These are phyloP conservation scores for Lasiurus borealis DNA, from an alignment of 2,113 vertebrate genomes.

Conservation along the genomic window DNA sequence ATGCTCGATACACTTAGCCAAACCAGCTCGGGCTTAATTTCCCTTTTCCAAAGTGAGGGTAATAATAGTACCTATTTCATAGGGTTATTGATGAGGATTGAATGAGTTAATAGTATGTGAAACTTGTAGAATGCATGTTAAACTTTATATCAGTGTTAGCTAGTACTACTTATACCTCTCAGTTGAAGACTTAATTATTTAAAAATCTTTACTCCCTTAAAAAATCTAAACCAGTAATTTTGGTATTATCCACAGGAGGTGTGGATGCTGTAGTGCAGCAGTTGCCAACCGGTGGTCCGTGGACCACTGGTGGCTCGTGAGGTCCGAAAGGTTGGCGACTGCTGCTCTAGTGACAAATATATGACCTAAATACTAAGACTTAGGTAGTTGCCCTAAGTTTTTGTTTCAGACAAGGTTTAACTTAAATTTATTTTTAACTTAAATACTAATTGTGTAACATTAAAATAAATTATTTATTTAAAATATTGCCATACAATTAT, in stretches of 20 bases:
- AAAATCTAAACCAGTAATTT: neutral
- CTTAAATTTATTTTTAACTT: conserved; percentile 49
- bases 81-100: conserved; percentile 11
- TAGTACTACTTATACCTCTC: conserved; percentile 45
- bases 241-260: neutral
- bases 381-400: neutral
- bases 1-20: no score
- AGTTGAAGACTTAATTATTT: conserved; percentile 52
- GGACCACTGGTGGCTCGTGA: no score
- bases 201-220: neutral
- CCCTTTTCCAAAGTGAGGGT: neutral
- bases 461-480: conserved; percentile 26
- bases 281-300: no score
- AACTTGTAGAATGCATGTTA: neutral
- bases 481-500: conserved; percentile 1
- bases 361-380: neutral
- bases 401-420: conserved; percentile 28
- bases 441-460: conserved; percentile 48
- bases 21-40: neutral
- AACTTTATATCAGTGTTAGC: conserved; percentile 8
- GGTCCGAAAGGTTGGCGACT: no score
- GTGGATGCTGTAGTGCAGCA: neutral
- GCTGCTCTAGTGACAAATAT: neutral
- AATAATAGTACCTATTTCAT: conserved; percentile 1
- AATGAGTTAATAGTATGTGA: neutral